Evolutionary conservation across 2,113 vertebrate genomes (phyloP), one percentile per base, ranked within the genome.

Genomic region (Acrocephalus arundinaceus): DNA sequence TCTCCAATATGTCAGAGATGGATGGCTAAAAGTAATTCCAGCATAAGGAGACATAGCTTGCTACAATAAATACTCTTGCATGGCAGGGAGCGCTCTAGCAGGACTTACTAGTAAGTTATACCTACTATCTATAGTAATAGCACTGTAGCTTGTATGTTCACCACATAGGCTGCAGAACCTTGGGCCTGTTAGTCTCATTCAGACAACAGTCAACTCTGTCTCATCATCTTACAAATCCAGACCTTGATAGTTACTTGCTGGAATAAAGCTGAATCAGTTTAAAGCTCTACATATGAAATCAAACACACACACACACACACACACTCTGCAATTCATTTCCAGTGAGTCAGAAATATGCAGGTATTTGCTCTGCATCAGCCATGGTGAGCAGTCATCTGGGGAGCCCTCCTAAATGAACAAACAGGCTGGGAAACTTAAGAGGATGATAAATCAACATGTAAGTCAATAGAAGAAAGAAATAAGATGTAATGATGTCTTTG

Each of bases 81-180:
- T 35, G 31, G 21, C 46, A 39, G 3, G 51, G 21, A 33, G 30
- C 23, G 62, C 41, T 62, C 43, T 66, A 79, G 19, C 37, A 15
- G 4, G 11, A 77, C 17, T 68, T 43, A 22, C 43, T 90, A 41
- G 11, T 22, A 48, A 31, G n/a, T 89, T 41, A 41, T 15, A 31
- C 41, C 17, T 55, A 43, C 41, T 55, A 19, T 13, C 41, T 62
- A 17, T 76, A 70, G 41, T 49, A 33, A 27, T 1, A 62, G 54
- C 37, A 62, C 24, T 0, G 0, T 8, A 52, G 22, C 14, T 63
- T 19, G 15, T 35, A 37, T 0, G 0, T 76, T 73, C 33, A 63
- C n/a, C 59, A 49, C 33, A 18, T 5, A n/a, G 45, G 24, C 43
- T 83, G 19, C 23, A 33, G 11, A 72, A n/a, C 51, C 39, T 57